A percentile compares a stretch with the other conserved stretches of the same genome.
Evolutionary conservation across 2,888 invertebrate species (phyloP).

Genomic region (Ferdinandea cuprea): DNA sequence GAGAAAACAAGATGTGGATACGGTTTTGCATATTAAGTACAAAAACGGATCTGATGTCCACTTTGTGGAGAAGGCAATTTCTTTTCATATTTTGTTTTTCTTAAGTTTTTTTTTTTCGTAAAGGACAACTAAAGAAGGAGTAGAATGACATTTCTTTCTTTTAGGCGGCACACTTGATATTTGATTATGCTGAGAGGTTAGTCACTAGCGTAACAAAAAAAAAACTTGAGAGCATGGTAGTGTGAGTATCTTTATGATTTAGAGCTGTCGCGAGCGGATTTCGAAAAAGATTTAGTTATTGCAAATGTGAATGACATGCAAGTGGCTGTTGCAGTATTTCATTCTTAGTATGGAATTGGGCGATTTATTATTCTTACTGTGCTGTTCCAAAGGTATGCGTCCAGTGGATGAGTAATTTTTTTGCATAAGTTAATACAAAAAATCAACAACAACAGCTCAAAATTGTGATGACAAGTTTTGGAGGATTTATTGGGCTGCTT

Average conservation of each 20-base stretch:
- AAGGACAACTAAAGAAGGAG: constrained; percentile 32
- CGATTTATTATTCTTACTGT: constrained; percentile 50
- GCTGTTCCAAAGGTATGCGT: constrained; percentile 3
- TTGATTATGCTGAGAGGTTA: constrained; percentile 25
- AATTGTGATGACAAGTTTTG: background rate
- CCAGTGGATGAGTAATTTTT: constrained; percentile 24
- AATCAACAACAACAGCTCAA: too few species aligned
- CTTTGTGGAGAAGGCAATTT: constrained; percentile 39
- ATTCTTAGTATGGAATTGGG: constrained; percentile 3
- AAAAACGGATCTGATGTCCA: constrained; percentile 66
- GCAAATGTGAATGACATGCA: constrained; percentile 65
- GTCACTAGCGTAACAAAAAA: background rate
- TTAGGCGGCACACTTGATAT: constrained; percentile 53
- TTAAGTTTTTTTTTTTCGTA: constrained; percentile 3
- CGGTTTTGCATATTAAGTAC: constrained; percentile 73
- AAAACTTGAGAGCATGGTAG: constrained; percentile 1
- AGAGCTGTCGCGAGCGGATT: constrained; percentile 64
- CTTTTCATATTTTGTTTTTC: constrained; percentile 9
- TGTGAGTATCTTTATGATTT: constrained; percentile 60
- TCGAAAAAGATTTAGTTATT: constrained; percentile 59
- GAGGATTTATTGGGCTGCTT: constrained; percentile 27
- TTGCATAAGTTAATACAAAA: background rate
- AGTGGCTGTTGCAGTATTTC: constrained; percentile 20
- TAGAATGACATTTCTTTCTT: constrained; percentile 40
- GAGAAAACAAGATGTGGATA: constrained; percentile 50